Evolutionary conservation across 2,797 vertebrate genomes (phyloP).

Genomic region (Gymnothorax reevesii): DNA sequence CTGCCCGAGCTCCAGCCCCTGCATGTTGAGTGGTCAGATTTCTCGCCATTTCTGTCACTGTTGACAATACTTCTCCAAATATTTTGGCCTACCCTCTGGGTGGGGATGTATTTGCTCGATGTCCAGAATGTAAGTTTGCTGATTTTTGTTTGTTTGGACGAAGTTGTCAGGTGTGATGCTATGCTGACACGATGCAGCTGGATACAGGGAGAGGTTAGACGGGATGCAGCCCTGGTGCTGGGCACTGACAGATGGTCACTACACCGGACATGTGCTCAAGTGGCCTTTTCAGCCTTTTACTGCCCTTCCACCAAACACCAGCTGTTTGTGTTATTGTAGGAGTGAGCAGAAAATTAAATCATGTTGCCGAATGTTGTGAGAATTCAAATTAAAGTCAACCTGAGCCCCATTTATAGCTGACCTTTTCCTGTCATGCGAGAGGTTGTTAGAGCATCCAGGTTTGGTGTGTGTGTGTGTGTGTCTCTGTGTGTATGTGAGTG

Average conservation of each 20-base stretch:
- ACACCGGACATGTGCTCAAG: not conserved
- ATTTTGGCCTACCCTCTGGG: too few relatives aligned
- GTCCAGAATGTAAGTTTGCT: too few relatives aligned
- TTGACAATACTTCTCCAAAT: too few relatives aligned
- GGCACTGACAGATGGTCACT: conserved; percentile 29
- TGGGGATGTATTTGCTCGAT: too few relatives aligned
- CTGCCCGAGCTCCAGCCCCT: too few relatives aligned
- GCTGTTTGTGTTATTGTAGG: conserved; percentile 3
- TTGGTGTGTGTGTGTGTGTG: not conserved
- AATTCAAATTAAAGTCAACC: not conserved
- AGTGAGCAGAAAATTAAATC: not conserved
- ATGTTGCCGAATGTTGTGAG: not conserved
- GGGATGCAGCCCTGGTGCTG: not conserved
- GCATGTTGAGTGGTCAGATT: too few relatives aligned
- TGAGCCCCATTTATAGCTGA: not conserved
- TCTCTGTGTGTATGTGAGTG: not conserved
- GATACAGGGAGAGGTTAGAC: too few relatives aligned
- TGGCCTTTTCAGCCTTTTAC: conserved; percentile 5
- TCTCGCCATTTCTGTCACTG: too few relatives aligned
- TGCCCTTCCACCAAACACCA: conserved; percentile 11
- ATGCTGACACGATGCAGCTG: too few relatives aligned
- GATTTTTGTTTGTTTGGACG: too few relatives aligned
- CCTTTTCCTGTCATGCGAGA: not conserved
- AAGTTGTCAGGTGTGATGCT: too few relatives aligned
- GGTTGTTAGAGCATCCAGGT: not conserved